phyloP scores from a whole-genome alignment of 2,113 vertebrate species.

The Calidris pugnax region DNA sequence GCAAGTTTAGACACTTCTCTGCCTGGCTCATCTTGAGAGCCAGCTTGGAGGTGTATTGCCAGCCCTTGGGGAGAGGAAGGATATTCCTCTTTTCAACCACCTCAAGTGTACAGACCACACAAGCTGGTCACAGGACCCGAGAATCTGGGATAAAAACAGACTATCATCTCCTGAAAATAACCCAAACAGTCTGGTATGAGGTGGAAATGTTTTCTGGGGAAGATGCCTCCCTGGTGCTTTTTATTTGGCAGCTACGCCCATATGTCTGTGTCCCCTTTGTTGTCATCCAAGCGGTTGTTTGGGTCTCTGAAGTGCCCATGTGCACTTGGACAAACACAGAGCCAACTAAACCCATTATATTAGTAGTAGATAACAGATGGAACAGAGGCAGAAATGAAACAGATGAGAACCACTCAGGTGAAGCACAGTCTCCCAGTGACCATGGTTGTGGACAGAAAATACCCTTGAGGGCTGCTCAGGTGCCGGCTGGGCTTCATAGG shows the following conservation, averaged over 20 bases:
- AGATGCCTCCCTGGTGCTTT: not conserved
- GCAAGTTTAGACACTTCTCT: not conserved
- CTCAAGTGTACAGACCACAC: not conserved
- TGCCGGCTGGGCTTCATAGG: not conserved
- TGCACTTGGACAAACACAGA: not conserved
- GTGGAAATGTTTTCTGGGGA: not conserved
- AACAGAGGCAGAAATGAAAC: not conserved
- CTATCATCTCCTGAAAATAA: not conserved
- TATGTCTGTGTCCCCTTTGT: not conserved
- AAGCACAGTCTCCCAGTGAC: not conserved
- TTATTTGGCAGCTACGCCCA: not conserved
- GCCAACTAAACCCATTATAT: not conserved
- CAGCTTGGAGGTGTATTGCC: not conserved
- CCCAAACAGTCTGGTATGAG: not conserved
- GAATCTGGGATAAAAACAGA: not conserved
- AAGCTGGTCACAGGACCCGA: not conserved
- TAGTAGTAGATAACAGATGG: not conserved
- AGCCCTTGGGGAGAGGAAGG: not conserved
- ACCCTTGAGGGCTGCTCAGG: not conserved
- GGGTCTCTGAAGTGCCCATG: not conserved
- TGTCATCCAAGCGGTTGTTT: not conserved
- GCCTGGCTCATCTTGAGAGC: not conserved
- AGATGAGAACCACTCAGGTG: not conserved
- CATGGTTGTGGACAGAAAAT: not conserved
- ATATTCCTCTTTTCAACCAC: not conserved